These are phyloP conservation scores for Halocynthia roretzi DNA, from an alignment of 23 tunicate species.

Conservation along the genomic window DNA sequence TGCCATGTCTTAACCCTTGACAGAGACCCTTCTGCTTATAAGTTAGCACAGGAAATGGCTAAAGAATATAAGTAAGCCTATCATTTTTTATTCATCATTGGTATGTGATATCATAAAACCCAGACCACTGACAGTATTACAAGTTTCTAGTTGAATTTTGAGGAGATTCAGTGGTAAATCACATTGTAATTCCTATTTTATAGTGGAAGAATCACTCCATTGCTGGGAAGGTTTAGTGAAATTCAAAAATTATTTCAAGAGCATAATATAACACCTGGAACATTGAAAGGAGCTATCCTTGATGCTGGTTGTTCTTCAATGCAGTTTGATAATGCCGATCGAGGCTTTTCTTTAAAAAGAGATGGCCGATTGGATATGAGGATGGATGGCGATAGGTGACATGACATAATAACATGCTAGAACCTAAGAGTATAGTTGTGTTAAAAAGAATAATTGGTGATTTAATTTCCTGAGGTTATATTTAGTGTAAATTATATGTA, in stretches of 20 bases:
- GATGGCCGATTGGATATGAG: conserved; percentile 95
- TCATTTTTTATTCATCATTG: too few relatives aligned
- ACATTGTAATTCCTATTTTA: background rate
- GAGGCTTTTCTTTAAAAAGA: conserved; percentile 70
- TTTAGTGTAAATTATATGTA: too few relatives aligned
- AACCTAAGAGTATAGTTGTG: too few relatives aligned
- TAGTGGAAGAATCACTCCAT: conserved; percentile 58
- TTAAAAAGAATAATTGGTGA: too few relatives aligned
- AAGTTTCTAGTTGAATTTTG: too few relatives aligned
- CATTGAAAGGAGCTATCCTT: conserved; percentile 38
- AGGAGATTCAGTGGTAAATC: too few relatives aligned
- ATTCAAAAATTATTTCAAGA: conserved; percentile 28
- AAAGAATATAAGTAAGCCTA: conserved; percentile 28
- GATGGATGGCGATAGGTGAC: conserved; percentile 58
- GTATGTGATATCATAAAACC: too few relatives aligned
- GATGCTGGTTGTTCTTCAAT: conserved; percentile 92
- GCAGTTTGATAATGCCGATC: conserved; percentile 62
- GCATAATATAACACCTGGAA: background rate
- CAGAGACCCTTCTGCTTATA: conserved; percentile 55
- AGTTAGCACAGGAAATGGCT: conserved; percentile 51
- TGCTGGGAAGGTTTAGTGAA: conserved; percentile 72
- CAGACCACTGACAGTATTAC: too few relatives aligned
- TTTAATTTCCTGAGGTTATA: too few relatives aligned
- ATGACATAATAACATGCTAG: background rate
- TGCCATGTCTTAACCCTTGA: conserved; percentile 67